Conservation (phyloP, 2,888 invertebrate species). For the Hypena proboscidalis region DNA sequence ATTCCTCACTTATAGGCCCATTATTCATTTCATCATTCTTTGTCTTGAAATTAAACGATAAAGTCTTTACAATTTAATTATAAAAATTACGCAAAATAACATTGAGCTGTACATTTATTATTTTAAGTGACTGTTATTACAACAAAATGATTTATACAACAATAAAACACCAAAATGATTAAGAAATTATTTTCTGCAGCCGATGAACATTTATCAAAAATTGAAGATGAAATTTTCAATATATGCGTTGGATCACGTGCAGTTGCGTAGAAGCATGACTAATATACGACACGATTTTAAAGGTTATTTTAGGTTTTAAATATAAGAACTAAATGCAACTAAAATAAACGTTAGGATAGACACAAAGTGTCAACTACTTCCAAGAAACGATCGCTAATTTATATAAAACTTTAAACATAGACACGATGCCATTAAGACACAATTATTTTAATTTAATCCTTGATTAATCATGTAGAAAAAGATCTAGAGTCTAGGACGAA, state of each 20-base stretch:
- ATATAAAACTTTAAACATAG: too few species aligned
- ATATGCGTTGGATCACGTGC: too few species aligned
- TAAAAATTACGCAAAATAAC: slow-evolving; percentile 16
- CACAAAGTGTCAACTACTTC: too few species aligned
- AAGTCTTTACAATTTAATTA: slow-evolving; percentile 11
- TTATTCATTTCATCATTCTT: background rate
- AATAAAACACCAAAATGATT: slow-evolving; percentile 14
- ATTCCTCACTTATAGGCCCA: too few species aligned
- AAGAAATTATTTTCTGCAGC: too few species aligned
- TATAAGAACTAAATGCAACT: too few species aligned
- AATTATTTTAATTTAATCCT: slow-evolving; percentile 10
- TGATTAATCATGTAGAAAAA: slow-evolving; percentile 17
- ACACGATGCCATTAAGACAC: slow-evolving; percentile 5
- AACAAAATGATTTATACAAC: slow-evolving; percentile 6
- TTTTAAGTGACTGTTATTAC: slow-evolving; percentile 6
- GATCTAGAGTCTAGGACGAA: slow-evolving; percentile 13
- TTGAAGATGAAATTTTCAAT: too few species aligned
- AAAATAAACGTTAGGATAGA: too few species aligned
- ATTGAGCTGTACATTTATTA: slow-evolving; percentile 6
- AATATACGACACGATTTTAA: slow-evolving; percentile 27
- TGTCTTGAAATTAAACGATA: background rate
- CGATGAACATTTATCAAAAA: slow-evolving; percentile 11
- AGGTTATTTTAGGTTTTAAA: too few species aligned
- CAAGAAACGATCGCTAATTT: too few species aligned
- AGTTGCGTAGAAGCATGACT: slow-evolving; percentile 36